Evolutionary conservation across 2,888 invertebrate genomes (phyloP), one percentile per base, ranked within the genome.

Genomic region (Gortyna flavago): DNA sequence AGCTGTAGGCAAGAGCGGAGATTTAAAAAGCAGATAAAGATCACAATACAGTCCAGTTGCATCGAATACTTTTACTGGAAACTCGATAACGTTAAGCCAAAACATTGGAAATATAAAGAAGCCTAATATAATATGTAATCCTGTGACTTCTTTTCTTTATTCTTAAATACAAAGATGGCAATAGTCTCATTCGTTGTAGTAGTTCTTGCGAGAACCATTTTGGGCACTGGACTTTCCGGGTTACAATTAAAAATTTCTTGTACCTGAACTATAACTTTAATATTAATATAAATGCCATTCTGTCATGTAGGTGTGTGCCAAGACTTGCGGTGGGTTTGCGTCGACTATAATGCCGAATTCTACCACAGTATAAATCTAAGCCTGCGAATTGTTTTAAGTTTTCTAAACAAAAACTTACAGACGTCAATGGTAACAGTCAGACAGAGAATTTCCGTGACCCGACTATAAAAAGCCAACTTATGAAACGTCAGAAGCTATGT

Each of bases 21-120:
- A 84, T 85, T 85, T 72, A 57, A 62, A 70, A 74, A 68, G 18
- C 35, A 72, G 83, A 83, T 85, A 72, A 21, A 25, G 9, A 68
- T 83, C 65, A 70, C 74, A 72, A 72, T 59, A 74, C 64, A 41
- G 77, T 81, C 51, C 74, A 65, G 61, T 72, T 78, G 69, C 72
- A 72, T 38, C n/a, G 59, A 48, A 76, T 71, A 73, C 61, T 62
- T 57, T 66, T 66, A 64, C 72, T 67, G 61, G 25, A 65, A 77
- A 67, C 69, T 72, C 18, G 71, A 62, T 71, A 85, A 71, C 48
- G 35, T n/a, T n/a, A 2, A 61, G 21, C 29, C 35, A 65, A 75
- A 57, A 54, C 38, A 61, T 61, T 69, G 64, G 29, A 44, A 69
- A 79, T 67, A 67, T 65, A 83, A 76, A 75, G 38, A 66, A 59